Conservation (phyloP, 2,888 invertebrate genomes). For the Sphinx pinastri region DNA sequence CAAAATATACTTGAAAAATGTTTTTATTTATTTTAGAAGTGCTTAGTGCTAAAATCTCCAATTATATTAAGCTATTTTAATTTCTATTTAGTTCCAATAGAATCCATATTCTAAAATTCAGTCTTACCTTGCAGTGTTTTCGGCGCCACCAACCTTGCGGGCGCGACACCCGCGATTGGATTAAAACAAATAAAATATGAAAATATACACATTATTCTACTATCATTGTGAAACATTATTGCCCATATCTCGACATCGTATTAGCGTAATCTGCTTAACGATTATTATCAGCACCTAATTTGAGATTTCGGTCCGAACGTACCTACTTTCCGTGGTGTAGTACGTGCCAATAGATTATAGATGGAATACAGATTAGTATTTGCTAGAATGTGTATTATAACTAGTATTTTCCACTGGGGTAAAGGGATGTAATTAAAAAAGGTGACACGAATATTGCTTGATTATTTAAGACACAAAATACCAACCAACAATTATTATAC, state of each 20-base stretch:
- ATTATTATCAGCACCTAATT: constrained; percentile 7
- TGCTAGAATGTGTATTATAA: too few relatives aligned
- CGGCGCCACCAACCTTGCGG: constrained; percentile 45
- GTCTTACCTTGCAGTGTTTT: constrained; percentile 48
- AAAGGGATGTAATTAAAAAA: too few relatives aligned
- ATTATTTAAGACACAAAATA: too few relatives aligned
- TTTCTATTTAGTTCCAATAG: neutral
- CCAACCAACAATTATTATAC: too few relatives aligned
- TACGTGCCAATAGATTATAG: too few relatives aligned
- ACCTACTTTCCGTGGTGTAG: too few relatives aligned
- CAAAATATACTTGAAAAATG: too few relatives aligned
- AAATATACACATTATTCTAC: constrained; percentile 56
- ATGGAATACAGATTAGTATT: too few relatives aligned
- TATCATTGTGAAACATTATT: constrained; percentile 54
- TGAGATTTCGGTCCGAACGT: too few relatives aligned
- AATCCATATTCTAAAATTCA: neutral
- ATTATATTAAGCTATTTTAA: neutral
- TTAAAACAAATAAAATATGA: constrained; percentile 62
- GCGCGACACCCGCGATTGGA: constrained; percentile 54
- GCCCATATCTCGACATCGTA: constrained; percentile 40
- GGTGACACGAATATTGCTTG: too few relatives aligned
- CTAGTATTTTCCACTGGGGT: too few relatives aligned
- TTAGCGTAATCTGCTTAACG: neutral
- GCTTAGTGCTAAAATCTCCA: neutral
- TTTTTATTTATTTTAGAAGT: too few relatives aligned